Base-by-base conservation (phyloP, 2,113 vertebrate genomes). In the Tylochromis polylepis region DNA sequence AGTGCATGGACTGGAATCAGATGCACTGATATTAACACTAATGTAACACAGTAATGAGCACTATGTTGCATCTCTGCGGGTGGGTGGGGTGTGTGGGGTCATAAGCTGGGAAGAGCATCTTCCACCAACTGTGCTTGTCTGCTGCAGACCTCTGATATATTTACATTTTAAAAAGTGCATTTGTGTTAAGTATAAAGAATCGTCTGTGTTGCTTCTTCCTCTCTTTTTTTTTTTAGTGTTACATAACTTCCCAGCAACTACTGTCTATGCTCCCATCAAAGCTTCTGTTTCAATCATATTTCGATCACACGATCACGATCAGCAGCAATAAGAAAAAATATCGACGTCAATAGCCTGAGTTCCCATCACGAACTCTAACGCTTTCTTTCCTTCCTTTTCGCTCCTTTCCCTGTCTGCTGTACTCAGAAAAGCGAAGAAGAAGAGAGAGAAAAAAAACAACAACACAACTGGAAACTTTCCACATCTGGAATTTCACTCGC, bases 401-500 rank as follows among this genome's bases (percentile, higher is more conserved):
- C 1, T 8, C 18, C n/a, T 56, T 75, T 56, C 43, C 6, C 18
- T 31, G 18, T 20, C 83, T 53, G 56, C 88, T 85, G 38, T 55
- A 90, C 58, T 41, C 88, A 51, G 41, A 22, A 46, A 46, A 41
- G 38, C 11, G 60, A n/a, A 11, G 12, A 11, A 12, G 4, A 12
- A 43, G 12, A 41, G n/a, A 7, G 4, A 3, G 6, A 0, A 0
- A 12, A 67, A 24, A 16, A 57, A 84, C 49, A 82, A 11, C 27
- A 81, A 34, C 20, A 11, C 27, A 81, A 34, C 20, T 75, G 18
- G 18, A 78, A 67, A 80, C 46, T 67, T 75, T 67, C 7, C 77
- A 88, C 82, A 92, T 87, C 91, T 92, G 89, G 83, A 87, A 51
- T 72, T 24, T 16, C n/a, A 46, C 22, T 36, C 43, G 10, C 36